Evolutionary conservation across 2,888 invertebrate genomes (phyloP).

Genomic region (Acleris cristana): DNA sequence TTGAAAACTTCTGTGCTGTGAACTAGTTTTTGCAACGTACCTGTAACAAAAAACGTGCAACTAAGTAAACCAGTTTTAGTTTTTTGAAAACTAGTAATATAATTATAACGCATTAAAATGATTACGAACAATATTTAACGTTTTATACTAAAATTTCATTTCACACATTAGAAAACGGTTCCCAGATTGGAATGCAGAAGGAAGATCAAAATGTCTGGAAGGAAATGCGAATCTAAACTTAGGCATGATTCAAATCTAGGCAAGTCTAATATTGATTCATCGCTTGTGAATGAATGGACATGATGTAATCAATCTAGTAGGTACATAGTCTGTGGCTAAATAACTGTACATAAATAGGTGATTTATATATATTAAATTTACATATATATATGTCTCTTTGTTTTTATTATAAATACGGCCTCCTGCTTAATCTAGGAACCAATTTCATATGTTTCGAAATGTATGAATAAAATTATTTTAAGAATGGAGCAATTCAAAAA

Average conservation of each 20-base stretch:
- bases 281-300: slow-evolving; percentile 15
- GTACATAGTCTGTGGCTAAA: neutral
- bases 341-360: no score
- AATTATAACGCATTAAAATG: neutral
- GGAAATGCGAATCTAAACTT: slow-evolving; percentile 25
- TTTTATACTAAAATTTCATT: no score
- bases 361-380: no score
- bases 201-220: slow-evolving; percentile 1
- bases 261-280: slow-evolving; percentile 7
- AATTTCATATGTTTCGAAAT: no score
- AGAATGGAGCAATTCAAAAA: no score
- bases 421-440: no score
- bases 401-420: no score
- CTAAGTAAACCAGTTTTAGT: slow-evolving; percentile 3
- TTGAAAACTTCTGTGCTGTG: slow-evolving; percentile 31
- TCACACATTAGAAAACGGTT: no score
- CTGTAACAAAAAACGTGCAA: slow-evolving; percentile 25
- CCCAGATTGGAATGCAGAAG: no score
- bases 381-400: no score
- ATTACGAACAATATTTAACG: neutral
- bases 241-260: slow-evolving; percentile 27
- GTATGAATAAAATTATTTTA: no score
- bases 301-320: neutral
- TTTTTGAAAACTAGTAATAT: no score
- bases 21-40: slow-evolving; percentile 34